Evolutionary conservation across 1,140 invertebrate species (phyloP).

Genomic region (Drosophila chauvacae): DNA sequence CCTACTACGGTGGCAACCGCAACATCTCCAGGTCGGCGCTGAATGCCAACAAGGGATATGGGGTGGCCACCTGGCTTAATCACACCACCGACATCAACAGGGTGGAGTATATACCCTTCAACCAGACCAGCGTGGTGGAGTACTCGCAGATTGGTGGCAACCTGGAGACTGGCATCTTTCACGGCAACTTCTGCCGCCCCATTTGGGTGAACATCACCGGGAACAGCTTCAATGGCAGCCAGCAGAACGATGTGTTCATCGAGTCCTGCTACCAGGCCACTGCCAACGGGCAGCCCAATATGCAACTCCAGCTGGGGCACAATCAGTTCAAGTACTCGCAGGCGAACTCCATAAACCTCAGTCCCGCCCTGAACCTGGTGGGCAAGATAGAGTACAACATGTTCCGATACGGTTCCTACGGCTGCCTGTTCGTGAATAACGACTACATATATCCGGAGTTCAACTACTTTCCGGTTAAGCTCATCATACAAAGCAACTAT

Average conservation of each 20-base stretch:
- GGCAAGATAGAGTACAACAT: constrained; percentile 94
- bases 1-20: constrained; percentile 94
- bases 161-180: constrained; percentile 92
- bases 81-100: constrained; percentile 89
- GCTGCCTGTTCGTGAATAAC: constrained; percentile 95
- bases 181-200: constrained; percentile 91
- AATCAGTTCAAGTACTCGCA: constrained; percentile 92
- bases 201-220: constrained; percentile 94
- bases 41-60: constrained; percentile 92
- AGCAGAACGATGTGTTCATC: constrained; percentile 91
- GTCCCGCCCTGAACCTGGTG: constrained; percentile 93
- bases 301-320: constrained; percentile 92
- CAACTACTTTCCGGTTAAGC: constrained; percentile 88
- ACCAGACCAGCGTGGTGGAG: constrained; percentile 94
- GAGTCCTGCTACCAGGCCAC: constrained; percentile 90
- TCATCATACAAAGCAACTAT: constrained; percentile 94
- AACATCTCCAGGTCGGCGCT: constrained; percentile 93
- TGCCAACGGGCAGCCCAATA: constrained; percentile 84
- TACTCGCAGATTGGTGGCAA: constrained; percentile 95
- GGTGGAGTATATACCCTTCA: constrained; percentile 90
- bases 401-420: constrained; percentile 92
- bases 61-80: constrained; percentile 95
- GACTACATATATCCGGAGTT: constrained; percentile 89
- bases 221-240: constrained; percentile 92
- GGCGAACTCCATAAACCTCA: constrained; percentile 91